Evolutionary conservation across 2,797 vertebrate genomes (phyloP).

Genomic region (Rhabdomys pumilio): DNA sequence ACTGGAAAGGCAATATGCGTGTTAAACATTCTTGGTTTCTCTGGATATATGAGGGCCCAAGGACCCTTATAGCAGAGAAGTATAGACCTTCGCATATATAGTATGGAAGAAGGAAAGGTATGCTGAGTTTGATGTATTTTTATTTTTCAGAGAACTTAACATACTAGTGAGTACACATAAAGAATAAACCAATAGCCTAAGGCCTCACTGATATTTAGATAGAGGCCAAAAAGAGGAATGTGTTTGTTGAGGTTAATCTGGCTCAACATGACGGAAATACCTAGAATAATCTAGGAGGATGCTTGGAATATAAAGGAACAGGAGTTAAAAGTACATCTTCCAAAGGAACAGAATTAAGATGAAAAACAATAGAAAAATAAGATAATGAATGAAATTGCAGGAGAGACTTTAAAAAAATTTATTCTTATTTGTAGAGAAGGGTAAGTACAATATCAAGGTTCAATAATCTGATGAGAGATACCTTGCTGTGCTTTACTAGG

Average conservation of each 20-base stretch:
- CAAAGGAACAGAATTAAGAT: constrained; percentile 36
- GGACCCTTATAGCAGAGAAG: background rate
- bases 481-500: background rate
- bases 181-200: background rate
- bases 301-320: background rate
- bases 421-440: background rate
- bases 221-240: background rate
- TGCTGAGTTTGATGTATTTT: background rate
- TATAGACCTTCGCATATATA: background rate
- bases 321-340: background rate
- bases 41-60: background rate
- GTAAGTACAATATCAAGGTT: background rate
- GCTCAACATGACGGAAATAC: background rate
- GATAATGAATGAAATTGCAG: background rate
- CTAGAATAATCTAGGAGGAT: background rate
- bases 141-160: background rate
- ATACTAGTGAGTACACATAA: background rate
- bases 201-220: background rate
- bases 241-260: background rate
- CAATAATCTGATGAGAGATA: background rate
- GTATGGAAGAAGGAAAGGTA: background rate
- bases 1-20: background rate
- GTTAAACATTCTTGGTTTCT: background rate
- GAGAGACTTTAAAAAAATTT: background rate
- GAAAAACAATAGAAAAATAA: constrained; percentile 34